Base-by-base conservation (phyloP, 2,797 vertebrate species). In the Channa striata region DNA sequence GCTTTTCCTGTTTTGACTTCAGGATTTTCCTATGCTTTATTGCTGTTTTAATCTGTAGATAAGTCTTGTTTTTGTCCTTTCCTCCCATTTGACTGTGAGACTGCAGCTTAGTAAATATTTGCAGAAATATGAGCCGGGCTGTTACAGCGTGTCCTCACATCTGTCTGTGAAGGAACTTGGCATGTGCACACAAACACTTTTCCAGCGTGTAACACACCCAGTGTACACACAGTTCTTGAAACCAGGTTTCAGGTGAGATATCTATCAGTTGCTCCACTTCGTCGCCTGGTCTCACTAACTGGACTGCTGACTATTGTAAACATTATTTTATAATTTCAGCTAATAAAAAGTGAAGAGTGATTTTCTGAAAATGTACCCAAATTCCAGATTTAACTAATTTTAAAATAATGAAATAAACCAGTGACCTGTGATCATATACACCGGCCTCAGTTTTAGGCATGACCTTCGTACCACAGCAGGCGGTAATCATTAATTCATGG, bases 21-120 rank as follows among this genome's bases (percentile, higher is more conserved):
- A 20, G 6, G 21, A 16, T 48, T 9, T 68, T 40, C 50, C 17
- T n/a, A 44, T 25, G 16, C 14, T 42, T 13, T 42, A 34, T 14
- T 47, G 43, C 13, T 11, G 0, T 11, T 4, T 14, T 9, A 13
- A 30, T 42, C 14, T 16, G 40, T 14, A 4, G 40, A 42, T 42
- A 17, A 4, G 34, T 59, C 33, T 2, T 17, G 33, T 60, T 49
- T 25, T 53, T 3, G 4, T 57, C 33, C 58, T 66, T 61, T 46
- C n/a, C 42, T 57, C 57, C 9, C 9, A 11, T 46, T 56, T 34
- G 8, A 21, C 40, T 74, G 70, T 61, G 68, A 59, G 51, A 14
- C 14, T 77, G 25, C 60, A 34, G 72, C 61, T 68, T 50, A 59
- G 83, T 85, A 81, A 88, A 90, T 86, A 89, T 90, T 90, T 83